Percentiles rank a stretch among this genome's conserved stretches.
phyloP scores from a whole-genome alignment of 2,113 vertebrate genomes.

The Indicator maculatus region DNA sequence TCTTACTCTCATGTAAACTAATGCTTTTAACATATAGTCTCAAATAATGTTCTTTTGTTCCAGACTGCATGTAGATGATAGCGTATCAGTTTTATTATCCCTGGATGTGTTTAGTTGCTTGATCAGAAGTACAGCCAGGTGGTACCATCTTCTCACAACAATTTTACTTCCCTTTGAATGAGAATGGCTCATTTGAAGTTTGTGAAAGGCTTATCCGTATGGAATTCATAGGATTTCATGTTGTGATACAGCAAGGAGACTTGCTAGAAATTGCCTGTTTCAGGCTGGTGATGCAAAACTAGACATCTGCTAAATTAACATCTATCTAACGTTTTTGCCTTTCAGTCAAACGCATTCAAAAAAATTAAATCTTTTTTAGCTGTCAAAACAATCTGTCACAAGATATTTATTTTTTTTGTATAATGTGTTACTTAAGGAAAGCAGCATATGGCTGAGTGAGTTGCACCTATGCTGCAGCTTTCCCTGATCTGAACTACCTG shows the following conservation, averaged over 20 bases:
- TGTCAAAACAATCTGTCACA: slow-evolving; percentile 83
- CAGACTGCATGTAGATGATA: not conserved
- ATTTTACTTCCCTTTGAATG: slow-evolving; percentile 72
- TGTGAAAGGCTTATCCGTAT: slow-evolving; percentile 63
- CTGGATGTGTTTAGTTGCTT: slow-evolving; percentile 48
- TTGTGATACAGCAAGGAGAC: slow-evolving; percentile 68
- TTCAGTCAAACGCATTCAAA: slow-evolving; percentile 78
- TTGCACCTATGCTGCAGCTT: slow-evolving; percentile 50
- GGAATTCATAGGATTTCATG: slow-evolving; percentile 70
- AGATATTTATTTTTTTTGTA: slow-evolving; percentile 77
- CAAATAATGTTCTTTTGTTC: not conserved
- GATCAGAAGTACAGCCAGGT: slow-evolving; percentile 70
- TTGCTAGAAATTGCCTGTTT: slow-evolving; percentile 79
- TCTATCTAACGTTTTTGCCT: slow-evolving; percentile 80
- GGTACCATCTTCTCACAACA: slow-evolving; percentile 58
- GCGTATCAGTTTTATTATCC: slow-evolving; percentile 17
- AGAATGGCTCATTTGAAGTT: slow-evolving; percentile 71
- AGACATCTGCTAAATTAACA: slow-evolving; percentile 85
- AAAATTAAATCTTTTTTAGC: slow-evolving; percentile 74
- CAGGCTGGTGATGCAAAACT: slow-evolving; percentile 79
- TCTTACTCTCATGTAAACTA: not conserved
- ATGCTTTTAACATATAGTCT: not conserved
- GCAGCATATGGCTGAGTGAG: slow-evolving; percentile 64
- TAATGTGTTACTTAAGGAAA: slow-evolving; percentile 79
- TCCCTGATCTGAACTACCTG: not conserved